Conservation (phyloP, 2,113 vertebrate genomes). For the Carlito syrichta region DNA sequence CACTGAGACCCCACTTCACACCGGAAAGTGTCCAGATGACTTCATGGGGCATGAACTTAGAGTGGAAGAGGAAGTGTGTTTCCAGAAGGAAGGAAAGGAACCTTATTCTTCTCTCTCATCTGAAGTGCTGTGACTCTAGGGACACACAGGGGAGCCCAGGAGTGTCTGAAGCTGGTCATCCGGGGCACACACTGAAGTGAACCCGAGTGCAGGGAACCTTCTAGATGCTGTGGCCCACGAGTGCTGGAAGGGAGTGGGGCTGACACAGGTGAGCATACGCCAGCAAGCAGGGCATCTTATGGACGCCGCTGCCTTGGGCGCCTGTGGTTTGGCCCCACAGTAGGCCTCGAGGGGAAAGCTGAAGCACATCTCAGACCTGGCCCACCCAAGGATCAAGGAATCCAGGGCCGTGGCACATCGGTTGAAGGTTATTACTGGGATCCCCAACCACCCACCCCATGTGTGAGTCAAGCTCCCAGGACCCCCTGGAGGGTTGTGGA, state of each 20-base stretch:
- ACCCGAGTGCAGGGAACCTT: neutral
- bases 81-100: neutral
- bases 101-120: neutral
- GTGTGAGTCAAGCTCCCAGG: neutral
- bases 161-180: neutral
- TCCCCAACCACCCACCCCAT: neutral
- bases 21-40: neutral
- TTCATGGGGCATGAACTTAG: neutral
- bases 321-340: neutral
- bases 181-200: neutral
- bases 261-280: no score
- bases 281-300: neutral
- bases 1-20: fast-evolving
- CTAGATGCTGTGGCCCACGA: neutral
- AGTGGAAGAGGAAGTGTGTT: neutral
- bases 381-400: neutral
- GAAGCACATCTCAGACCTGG: neutral
- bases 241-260: neutral
- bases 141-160: neutral
- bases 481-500: neutral
- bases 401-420: neutral
- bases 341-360: neutral
- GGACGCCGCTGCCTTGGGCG: neutral
- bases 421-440: neutral
- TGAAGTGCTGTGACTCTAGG: neutral